A percentile compares a stretch with the other conserved stretches of the same genome.
phyloP scores from a whole-genome alignment of 2,888 invertebrate genomes.

The Acronicta alni region DNA sequence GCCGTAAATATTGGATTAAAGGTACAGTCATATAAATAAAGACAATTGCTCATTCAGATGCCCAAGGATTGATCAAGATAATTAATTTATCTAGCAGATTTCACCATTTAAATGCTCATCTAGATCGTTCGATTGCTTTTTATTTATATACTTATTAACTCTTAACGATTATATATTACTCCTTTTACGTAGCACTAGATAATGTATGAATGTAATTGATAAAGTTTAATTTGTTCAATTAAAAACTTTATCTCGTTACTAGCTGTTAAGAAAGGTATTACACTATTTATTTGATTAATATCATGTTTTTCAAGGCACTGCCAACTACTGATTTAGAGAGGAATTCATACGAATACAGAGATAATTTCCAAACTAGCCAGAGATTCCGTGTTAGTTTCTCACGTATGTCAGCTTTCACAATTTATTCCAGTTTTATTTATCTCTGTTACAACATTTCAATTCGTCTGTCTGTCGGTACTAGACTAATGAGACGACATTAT shows the following conservation, averaged over 20 bases:
- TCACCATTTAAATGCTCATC: constrained; percentile 49
- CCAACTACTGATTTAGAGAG: constrained; percentile 22
- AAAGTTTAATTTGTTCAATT: constrained; percentile 45
- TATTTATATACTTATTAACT: constrained; percentile 46
- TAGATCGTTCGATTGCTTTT: constrained; percentile 44
- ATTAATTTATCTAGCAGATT: constrained; percentile 50
- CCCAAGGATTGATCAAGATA: constrained; percentile 37
- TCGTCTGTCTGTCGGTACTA: constrained; percentile 31
- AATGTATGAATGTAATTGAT: constrained; percentile 34
- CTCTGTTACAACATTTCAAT: constrained; percentile 51
- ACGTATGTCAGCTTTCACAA: constrained; percentile 56
- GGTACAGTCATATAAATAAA: constrained; percentile 42
- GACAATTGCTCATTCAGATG: constrained; percentile 55
- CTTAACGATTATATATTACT: constrained; percentile 50
- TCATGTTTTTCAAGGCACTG: constrained; percentile 26
- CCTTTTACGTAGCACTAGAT: constrained; percentile 21
- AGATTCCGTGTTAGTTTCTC: constrained; percentile 48
- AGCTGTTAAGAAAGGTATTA: constrained; percentile 32
- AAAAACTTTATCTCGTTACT: constrained; percentile 29
- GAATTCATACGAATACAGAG: constrained; percentile 38
- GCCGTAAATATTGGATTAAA: constrained; percentile 44
- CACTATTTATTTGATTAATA: constrained; percentile 36
- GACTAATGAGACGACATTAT: constrained; percentile 49
- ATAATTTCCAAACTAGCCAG: constrained; percentile 47
- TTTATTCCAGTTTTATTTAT: constrained; percentile 57